These are phyloP conservation scores for Capreolus pygargus DNA, from an alignment of 2,113 vertebrate genomes.

Conservation along the genomic window DNA sequence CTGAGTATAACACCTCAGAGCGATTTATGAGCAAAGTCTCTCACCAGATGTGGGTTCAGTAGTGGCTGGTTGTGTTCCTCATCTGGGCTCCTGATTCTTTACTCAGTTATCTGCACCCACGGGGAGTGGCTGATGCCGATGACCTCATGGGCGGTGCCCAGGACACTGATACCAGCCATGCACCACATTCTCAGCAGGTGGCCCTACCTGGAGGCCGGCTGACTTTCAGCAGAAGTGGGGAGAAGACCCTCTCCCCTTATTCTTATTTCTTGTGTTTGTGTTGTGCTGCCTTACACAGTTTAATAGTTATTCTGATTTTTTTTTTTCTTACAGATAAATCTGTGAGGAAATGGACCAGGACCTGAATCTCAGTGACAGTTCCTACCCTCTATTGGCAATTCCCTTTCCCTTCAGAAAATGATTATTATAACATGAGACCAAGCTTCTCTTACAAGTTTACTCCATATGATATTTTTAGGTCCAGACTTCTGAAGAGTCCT, in stretches of 20 bases:
- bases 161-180: neutral
- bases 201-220: fast-evolving
- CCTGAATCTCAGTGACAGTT: neutral
- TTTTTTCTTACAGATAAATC: neutral
- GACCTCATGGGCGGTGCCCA: neutral
- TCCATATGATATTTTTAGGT: neutral
- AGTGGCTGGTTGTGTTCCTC: neutral
- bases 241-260: neutral
- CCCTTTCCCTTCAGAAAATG: neutral
- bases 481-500: neutral
- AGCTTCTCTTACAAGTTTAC: neutral
- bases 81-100: neutral
- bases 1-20: neutral
- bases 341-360: neutral
- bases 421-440: neutral
- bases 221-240: neutral
- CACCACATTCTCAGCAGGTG: neutral
- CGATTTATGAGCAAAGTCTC: neutral
- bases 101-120: neutral
- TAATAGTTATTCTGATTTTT: neutral
- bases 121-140: neutral
- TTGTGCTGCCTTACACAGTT: neutral
- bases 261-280: neutral
- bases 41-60: neutral
- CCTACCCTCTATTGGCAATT: neutral